These are phyloP conservation scores for Typhlichthys subterraneus DNA, from an alignment of 2,797 vertebrate species.

Conservation along the genomic window DNA sequence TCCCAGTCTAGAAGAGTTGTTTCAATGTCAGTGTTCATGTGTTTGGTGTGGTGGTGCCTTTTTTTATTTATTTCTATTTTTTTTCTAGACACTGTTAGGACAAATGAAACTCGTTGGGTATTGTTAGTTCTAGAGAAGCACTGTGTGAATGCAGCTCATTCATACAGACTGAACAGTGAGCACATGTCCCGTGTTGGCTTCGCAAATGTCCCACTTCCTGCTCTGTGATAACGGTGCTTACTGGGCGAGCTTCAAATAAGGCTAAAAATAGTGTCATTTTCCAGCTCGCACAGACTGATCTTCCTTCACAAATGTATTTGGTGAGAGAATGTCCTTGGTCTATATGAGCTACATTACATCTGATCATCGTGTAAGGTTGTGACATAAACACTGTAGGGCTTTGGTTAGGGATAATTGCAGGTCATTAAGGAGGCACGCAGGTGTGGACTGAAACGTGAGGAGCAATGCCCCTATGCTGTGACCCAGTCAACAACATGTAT, in stretches of 20 bases:
- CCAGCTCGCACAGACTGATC: conserved; percentile 8
- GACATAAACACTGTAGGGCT: conserved; percentile 24
- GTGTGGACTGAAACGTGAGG: conserved; percentile 9
- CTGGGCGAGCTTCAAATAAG: conserved; percentile 36
- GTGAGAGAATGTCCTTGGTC: too few relatives aligned
- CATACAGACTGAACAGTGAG: conserved; percentile 33
- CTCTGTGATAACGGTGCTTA: conserved; percentile 40
- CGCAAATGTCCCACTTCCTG: conserved; percentile 37
- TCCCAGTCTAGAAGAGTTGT: neutral
- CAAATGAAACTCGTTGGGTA: conserved; percentile 28
- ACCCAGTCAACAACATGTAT: conserved; percentile 11
- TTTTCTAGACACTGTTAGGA: conserved; percentile 9
- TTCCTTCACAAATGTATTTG: too few relatives aligned
- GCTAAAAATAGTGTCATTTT: conserved; percentile 54
- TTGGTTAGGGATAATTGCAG: neutral
- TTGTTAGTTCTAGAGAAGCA: conserved; percentile 27
- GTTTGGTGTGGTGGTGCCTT: conserved; percentile 11
- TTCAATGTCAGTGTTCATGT: conserved; percentile 13
- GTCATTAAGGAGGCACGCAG: neutral
- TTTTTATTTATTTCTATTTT: neutral
- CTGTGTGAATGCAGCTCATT: conserved; percentile 57
- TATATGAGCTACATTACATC: conserved; percentile 2
- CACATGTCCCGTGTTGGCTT: conserved; percentile 54
- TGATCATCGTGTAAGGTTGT: conserved; percentile 15
- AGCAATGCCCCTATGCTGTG: conserved; percentile 4